Conservation (phyloP, 2,888 invertebrate genomes). For the Ochropleura leucogaster region DNA sequence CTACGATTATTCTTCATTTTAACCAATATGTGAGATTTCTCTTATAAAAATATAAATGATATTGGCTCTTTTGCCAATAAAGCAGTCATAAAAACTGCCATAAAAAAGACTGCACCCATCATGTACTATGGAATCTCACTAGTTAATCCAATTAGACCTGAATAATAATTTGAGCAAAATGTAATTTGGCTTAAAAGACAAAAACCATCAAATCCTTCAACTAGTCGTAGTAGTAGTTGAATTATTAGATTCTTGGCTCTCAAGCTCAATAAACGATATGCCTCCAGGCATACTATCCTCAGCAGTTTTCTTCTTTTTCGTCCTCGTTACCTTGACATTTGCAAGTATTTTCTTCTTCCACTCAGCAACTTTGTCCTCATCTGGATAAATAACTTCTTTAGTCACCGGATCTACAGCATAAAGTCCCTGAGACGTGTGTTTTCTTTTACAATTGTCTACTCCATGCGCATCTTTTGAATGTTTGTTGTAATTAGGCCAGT, state of each 20-base stretch:
- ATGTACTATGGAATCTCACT: neutral
- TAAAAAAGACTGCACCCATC: neutral
- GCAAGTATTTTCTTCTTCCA: slow-evolving; percentile 38
- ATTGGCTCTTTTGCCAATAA: too few species aligned
- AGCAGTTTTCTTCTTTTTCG: neutral
- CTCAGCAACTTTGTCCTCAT: slow-evolving; percentile 19
- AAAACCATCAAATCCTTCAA: neutral
- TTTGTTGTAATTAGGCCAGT: slow-evolving; percentile 96
- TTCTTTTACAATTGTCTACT: slow-evolving; percentile 83
- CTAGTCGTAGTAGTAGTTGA: neutral
- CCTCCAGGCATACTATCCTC: neutral
- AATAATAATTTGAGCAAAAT: neutral
- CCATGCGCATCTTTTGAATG: slow-evolving; percentile 94
- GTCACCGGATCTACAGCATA: slow-evolving; percentile 85
- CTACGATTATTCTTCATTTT: neutral
- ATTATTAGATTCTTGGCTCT: neutral
- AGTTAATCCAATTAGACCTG: neutral
- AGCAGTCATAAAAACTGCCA: too few species aligned
- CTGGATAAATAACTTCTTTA: slow-evolving; percentile 77
- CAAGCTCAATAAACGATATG: neutral
- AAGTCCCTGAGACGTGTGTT: slow-evolving; percentile 89
- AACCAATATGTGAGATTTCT: neutral
- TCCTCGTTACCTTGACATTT: neutral
- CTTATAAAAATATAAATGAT: too few species aligned
- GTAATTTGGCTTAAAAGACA: neutral